Evolutionary conservation across 2,113 vertebrate species (phyloP).

Genomic region (Dissostichus mawsoni): DNA sequence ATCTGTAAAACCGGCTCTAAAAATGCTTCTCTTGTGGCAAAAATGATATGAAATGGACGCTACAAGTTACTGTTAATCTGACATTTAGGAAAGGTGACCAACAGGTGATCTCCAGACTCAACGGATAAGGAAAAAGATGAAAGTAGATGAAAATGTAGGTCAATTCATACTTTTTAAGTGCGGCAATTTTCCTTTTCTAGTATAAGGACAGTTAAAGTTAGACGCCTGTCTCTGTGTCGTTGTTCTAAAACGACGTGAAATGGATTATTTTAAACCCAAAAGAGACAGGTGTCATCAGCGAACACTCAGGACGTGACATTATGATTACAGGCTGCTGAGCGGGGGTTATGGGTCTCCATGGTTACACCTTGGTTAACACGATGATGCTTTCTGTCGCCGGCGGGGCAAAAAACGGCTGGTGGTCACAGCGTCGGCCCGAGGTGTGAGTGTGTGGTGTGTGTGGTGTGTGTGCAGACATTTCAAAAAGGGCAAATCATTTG

Average conservation of each 20-base stretch:
- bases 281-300: not conserved
- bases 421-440: slow-evolving; percentile 3
- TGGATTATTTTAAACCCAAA: not conserved
- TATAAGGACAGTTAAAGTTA: not conserved
- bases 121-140: not conserved
- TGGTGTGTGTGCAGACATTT: not conserved
- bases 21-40: too few relatives aligned
- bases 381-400: not conserved
- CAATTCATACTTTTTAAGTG: too few relatives aligned
- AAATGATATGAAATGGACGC: too few relatives aligned
- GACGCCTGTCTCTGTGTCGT: not conserved
- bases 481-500: slow-evolving; percentile 33
- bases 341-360: slow-evolving; percentile 27
- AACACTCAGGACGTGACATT: not conserved
- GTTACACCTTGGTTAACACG: slow-evolving; percentile 33
- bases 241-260: not conserved
- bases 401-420: slow-evolving; percentile 34
- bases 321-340: slow-evolving; percentile 36
- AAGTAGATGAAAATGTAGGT: not conserved
- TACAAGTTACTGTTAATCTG: too few relatives aligned
- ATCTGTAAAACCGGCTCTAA: too few relatives aligned
- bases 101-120: too few relatives aligned
- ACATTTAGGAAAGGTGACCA: too few relatives aligned
- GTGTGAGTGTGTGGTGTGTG: not conserved
- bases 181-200: too few relatives aligned